These are phyloP conservation scores for Phlogophora meticulosa DNA, from an alignment of 2,888 invertebrate species.

Conservation along the genomic window DNA sequence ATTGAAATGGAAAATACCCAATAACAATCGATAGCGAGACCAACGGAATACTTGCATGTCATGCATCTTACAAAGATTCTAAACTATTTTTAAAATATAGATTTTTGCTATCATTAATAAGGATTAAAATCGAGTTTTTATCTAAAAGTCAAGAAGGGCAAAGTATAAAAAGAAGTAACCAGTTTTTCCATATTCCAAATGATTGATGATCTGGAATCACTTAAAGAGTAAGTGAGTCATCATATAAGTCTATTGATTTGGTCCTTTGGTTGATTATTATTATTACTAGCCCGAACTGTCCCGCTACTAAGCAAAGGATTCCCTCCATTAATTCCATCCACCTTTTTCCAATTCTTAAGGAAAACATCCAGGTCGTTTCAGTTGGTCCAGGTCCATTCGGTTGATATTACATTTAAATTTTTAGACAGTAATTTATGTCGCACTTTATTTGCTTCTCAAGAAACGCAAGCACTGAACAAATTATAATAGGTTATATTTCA, in stretches of 20 bases:
- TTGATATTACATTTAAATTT: too few relatives aligned
- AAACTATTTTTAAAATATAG: not conserved
- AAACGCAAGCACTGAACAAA: not conserved
- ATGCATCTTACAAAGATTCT: not conserved
- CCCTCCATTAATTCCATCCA: too few relatives aligned
- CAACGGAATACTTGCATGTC: not conserved
- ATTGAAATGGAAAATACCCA: too few relatives aligned
- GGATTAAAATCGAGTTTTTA: slow-evolving; percentile 15
- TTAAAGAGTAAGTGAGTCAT: not conserved
- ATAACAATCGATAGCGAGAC: too few relatives aligned
- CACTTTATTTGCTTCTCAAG: not conserved
- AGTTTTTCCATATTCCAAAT: slow-evolving; percentile 8
- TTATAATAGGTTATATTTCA: not conserved
- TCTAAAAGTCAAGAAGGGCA: slow-evolving; percentile 36
- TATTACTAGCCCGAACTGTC: too few relatives aligned
- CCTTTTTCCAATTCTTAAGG: too few relatives aligned
- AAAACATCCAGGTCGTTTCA: too few relatives aligned
- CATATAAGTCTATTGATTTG: not conserved
- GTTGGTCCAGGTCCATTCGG: too few relatives aligned
- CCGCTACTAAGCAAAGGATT: too few relatives aligned
- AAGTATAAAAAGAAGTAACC: slow-evolving; percentile 21
- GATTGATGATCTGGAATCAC: slow-evolving; percentile 28
- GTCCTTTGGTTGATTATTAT: not conserved
- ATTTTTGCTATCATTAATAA: slow-evolving; percentile 26
- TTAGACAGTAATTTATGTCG: too few relatives aligned